Conservation (phyloP, 2,888 invertebrate species). For the Mylabris sibirica region DNA sequence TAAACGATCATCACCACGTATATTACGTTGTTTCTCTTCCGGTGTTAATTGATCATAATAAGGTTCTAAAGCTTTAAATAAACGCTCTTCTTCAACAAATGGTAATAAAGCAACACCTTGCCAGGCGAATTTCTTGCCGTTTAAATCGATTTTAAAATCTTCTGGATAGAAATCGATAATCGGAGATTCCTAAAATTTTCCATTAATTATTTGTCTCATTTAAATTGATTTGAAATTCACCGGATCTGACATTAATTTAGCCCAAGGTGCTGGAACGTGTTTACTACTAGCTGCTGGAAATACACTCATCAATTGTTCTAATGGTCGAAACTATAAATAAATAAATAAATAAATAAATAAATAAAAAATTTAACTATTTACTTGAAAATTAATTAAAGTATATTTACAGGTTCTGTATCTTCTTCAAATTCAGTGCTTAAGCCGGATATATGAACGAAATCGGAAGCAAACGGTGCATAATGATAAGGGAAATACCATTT, state of each 20-base stretch:
- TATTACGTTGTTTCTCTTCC: slow-evolving; percentile 88
- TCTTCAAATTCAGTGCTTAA: slow-evolving; percentile 87
- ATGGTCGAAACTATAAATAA: slow-evolving; percentile 85
- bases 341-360: too few relatives aligned
- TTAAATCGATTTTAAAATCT: slow-evolving; percentile 97
- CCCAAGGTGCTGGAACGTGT: slow-evolving; percentile 95
- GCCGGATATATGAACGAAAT: slow-evolving; percentile 91
- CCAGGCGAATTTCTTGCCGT: slow-evolving; percentile 99
- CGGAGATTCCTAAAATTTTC: slow-evolving; percentile 74
- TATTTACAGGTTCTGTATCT: slow-evolving; percentile 82
- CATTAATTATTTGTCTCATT: background rate
- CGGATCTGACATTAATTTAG: slow-evolving; percentile 88
- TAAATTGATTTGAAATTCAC: slow-evolving; percentile 64
- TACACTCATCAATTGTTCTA: slow-evolving; percentile 99
- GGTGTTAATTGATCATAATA: slow-evolving; percentile 82
- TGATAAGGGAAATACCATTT: slow-evolving; percentile 99
- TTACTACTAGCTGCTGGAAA: slow-evolving; percentile 97
- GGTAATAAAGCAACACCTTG: slow-evolving; percentile 98
- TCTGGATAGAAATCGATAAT: slow-evolving; percentile 99
- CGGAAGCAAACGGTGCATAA: slow-evolving; percentile 99
- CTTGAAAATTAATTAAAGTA: too few relatives aligned
- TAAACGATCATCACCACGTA: slow-evolving; percentile 87
- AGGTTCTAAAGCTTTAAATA: slow-evolving; percentile 82
- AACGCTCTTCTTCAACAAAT: slow-evolving; percentile 93
- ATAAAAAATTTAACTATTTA: too few relatives aligned